Evolutionary conservation across 1,140 invertebrate species (phyloP).

Genomic region (Stegodyphus mimosarum): DNA sequence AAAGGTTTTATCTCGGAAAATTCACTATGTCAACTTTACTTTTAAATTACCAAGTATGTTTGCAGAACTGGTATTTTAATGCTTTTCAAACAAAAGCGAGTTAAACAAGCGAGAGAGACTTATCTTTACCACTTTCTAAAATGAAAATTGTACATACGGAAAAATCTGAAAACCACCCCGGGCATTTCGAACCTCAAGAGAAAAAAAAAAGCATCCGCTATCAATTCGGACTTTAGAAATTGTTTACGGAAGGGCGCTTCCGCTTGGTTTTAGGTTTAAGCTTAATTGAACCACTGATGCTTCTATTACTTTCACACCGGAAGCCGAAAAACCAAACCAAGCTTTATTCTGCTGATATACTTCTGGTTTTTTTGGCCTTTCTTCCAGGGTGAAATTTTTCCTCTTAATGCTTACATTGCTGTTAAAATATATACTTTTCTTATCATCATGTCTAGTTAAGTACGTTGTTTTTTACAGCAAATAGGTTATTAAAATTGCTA

Average conservation of each 20-base stretch:
- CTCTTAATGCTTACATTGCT: too few relatives aligned
- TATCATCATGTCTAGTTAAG: too few relatives aligned
- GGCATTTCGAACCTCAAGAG: background rate
- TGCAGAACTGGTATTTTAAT: slow-evolving; percentile 9
- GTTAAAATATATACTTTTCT: too few relatives aligned
- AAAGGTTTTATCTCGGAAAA: slow-evolving; percentile 11
- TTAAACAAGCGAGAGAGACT: background rate
- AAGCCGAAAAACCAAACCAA: too few relatives aligned
- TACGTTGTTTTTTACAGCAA: too few relatives aligned
- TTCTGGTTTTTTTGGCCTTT: too few relatives aligned
- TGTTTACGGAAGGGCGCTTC: background rate
- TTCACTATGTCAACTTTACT: background rate
- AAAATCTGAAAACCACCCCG: background rate
- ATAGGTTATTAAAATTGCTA: too few relatives aligned
- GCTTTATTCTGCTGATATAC: too few relatives aligned
- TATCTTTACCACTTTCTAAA: background rate
- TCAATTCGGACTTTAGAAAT: slow-evolving; percentile 8
- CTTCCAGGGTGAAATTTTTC: too few relatives aligned
- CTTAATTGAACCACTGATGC: background rate
- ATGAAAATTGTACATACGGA: slow-evolving; percentile 2
- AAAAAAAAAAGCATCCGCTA: slow-evolving; percentile 1
- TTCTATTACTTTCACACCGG: too few relatives aligned
- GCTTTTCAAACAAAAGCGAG: slow-evolving; percentile 12
- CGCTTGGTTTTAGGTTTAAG: background rate
- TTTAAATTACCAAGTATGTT: background rate